Conservation (phyloP, 2,797 vertebrate species). For the Acipenser ruthenus region DNA sequence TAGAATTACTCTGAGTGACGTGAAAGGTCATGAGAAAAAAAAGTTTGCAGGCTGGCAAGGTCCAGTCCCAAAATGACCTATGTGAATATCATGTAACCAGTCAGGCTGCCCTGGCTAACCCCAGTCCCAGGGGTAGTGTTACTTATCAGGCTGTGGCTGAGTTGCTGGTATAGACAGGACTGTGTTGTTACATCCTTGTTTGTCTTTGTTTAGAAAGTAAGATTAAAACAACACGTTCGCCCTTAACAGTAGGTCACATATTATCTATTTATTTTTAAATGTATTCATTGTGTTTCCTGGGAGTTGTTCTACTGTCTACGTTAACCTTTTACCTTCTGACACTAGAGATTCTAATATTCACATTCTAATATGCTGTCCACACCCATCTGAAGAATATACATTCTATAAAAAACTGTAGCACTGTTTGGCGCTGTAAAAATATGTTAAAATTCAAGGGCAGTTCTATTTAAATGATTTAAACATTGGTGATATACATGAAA, state of each 20-base stretch:
- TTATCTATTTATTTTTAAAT: constrained; percentile 15
- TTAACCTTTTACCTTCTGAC: too few relatives aligned
- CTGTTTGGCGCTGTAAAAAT: too few relatives aligned
- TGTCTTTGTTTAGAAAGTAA: constrained; percentile 20
- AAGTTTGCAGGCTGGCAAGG: not conserved
- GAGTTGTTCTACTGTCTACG: not conserved
- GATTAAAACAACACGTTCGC: constrained; percentile 3
- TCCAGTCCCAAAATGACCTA: constrained; percentile 8
- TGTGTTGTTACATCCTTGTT: constrained; percentile 25
- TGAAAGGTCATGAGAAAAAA: not conserved
- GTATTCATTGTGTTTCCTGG: constrained; percentile 19
- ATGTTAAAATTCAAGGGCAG: too few relatives aligned
- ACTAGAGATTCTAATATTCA: too few relatives aligned
- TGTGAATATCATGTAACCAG: constrained; percentile 16
- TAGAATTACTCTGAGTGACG: not conserved
- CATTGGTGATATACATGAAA: too few relatives aligned
- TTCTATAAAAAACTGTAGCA: too few relatives aligned
- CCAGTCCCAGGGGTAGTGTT: constrained; percentile 9
- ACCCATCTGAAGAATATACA: too few relatives aligned
- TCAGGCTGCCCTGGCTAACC: constrained; percentile 8
- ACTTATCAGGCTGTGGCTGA: constrained; percentile 20
- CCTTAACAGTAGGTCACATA: constrained; percentile 1
- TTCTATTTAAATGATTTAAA: too few relatives aligned
- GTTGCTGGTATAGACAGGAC: constrained; percentile 14
- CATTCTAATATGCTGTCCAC: too few relatives aligned